Conservation (phyloP, 2,113 vertebrate species). For the Alethe castanea region DNA sequence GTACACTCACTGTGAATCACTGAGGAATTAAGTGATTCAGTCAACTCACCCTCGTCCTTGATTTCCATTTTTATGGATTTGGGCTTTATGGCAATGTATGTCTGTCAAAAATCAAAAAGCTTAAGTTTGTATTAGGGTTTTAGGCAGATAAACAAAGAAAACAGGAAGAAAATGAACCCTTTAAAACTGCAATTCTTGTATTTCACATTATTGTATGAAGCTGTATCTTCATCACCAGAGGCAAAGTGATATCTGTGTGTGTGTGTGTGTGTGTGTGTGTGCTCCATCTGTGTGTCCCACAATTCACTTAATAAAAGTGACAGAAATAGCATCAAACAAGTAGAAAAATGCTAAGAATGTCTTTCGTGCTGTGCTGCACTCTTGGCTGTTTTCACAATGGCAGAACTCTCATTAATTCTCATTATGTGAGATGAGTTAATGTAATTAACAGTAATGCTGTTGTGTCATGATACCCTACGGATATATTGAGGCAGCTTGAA, state of each 20-base stretch:
- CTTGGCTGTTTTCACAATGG: not conserved
- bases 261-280: not conserved
- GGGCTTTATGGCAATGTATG: not conserved
- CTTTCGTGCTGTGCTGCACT: not conserved
- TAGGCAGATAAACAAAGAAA: not conserved
- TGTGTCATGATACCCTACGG: not conserved
- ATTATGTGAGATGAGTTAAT: constrained; percentile 32
- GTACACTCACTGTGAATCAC: not conserved
- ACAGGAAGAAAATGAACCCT: not conserved
- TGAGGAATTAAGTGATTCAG: not conserved
- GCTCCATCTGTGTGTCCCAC: not conserved
- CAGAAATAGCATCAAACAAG: not conserved
- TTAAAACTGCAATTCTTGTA: not conserved
- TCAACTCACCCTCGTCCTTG: not conserved
- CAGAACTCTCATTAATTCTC: constrained; percentile 38
- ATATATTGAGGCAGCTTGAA: not conserved
- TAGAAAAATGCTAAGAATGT: constrained; percentile 19
- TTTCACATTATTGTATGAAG: not conserved
- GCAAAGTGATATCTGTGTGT: not conserved
- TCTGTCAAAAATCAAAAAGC: not conserved
- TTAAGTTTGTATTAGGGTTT: not conserved
- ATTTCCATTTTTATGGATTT: not conserved
- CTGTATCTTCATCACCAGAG: not conserved
- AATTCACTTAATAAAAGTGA: not conserved
- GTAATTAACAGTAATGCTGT: not conserved